Evolutionary conservation across 2,888 invertebrate genomes (phyloP), one percentile per base, ranked within the genome.

Genomic region (Sialis lutaria): DNA sequence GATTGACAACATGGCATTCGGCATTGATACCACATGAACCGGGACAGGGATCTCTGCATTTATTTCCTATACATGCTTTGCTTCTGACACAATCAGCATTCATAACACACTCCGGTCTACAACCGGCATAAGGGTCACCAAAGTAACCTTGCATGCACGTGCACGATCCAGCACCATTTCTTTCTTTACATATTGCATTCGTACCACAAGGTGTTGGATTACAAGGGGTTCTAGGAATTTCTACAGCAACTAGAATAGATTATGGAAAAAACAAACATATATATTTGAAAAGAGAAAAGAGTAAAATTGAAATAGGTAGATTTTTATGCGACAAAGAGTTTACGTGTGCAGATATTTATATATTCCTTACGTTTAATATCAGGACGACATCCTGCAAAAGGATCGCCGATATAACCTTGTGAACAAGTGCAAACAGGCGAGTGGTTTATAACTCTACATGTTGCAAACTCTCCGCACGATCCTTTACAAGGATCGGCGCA

Each of bases 51-150:
- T 86, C 77, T 58, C 73, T 70, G 60, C 87, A 87, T 68, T 82
- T 83, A 63, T 82, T 81, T 62, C 79, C 79, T 51, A 78, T 72
- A 66, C 88, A 88, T 48, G 84, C 80, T 63, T 70, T 76, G 53
- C 78, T 73, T 54, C 72, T 69, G 53, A 77, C 68, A 61, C 86
- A 86, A 58, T 85, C 85, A 46, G 76, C 75, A 60, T 83, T 85
- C 65, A 82, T 78, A 40, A 82, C 74, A 60, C 85, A 86, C 68
- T 85, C 82, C n/a, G 84, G 84, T 55, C 83, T 73, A 62, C 86
- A 86, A 40, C 82, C 82, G 51, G 72, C 69, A 61, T 83, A 83
- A 33, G 87, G 84, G 65, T 86, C 83, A 44, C 86, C 86, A 54
- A 75, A 74, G 64, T 82, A 85, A 55, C 79, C 79, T 50, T 77